Base-by-base conservation (phyloP, 2,113 vertebrate genomes). In the Bucco capensis region DNA sequence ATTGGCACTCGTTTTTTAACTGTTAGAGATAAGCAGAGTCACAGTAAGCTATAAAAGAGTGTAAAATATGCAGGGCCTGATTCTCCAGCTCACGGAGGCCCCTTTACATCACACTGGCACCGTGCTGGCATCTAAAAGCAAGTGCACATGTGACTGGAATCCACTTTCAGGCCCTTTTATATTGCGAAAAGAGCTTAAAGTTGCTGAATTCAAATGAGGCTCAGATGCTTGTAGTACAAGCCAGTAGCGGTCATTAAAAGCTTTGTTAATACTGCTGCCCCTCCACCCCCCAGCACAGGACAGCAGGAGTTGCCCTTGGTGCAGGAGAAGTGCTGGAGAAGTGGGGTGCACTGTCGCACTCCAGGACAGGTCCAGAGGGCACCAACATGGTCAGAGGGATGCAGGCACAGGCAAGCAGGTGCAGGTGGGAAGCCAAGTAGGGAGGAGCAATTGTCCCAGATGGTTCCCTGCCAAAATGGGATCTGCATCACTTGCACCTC, bases 181-280 rank as follows among this genome's bases (percentile, higher is more conserved):
- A 86, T 67, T 96, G 93, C 96, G 92, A 95, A 94, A 96, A 93
- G 90, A 96, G 90, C 89, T 94, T 94, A 95, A 96, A 96, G 89
- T 96, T 94, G 95, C 95, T 94, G 92, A 94, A 95, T 96, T 93
- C 91, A 93, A 95, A 94, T 96, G 95, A 94, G 93, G 92, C 82
- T 96, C 90, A 76, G 88, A 90, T 88, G 89, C 82, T 77, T 74
- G 88, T 88, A 86, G 74, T 89, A 89, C 60, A 73, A 90, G 62
- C 71, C 9, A 3, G 88, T 88, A 90, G 89, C 57, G 25, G 6
- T 86, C 89, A 75, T 84, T 93, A 96, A 89, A 93, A 75, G 33
- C 74, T 88, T 54, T 33, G 0, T 93, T 90, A 94, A 79, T 65
- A 40, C 37, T 8, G 47, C 70, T 65, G 73, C 54, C 62, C 66